These are phyloP conservation scores for Sphinx pinastri DNA, from an alignment of 2,888 invertebrate species.

Conservation along the genomic window DNA sequence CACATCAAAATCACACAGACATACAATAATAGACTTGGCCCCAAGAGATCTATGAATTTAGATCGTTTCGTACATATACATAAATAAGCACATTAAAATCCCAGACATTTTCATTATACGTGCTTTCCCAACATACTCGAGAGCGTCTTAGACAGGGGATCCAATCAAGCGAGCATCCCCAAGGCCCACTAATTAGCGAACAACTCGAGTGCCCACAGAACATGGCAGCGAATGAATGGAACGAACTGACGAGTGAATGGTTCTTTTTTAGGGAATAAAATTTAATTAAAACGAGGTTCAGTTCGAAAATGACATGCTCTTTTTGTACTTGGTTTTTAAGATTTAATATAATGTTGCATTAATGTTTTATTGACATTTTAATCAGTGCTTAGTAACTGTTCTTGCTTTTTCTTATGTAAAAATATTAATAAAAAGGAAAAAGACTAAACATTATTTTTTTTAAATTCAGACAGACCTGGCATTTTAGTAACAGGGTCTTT, in stretches of 20 bases:
- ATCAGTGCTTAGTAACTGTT: too few relatives aligned
- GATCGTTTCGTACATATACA: too few relatives aligned
- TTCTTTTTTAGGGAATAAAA: not conserved
- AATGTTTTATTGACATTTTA: too few relatives aligned
- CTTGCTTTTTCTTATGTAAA: too few relatives aligned
- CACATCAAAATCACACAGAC: too few relatives aligned
- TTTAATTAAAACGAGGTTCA: not conserved
- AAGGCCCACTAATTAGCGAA: constrained; percentile 1
- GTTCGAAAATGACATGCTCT: not conserved
- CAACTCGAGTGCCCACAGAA: constrained; percentile 7
- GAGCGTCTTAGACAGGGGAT: not conserved
- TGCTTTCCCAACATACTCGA: not conserved
- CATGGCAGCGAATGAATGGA: not conserved
- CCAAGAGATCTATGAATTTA: too few relatives aligned
- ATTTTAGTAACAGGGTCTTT: too few relatives aligned
- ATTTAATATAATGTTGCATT: not conserved
- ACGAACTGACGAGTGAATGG: not conserved
- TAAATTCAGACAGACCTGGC: too few relatives aligned
- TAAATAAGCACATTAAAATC: too few relatives aligned
- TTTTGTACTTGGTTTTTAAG: not conserved
- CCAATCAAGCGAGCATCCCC: not conserved
- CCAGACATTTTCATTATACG: not conserved
- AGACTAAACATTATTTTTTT: too few relatives aligned
- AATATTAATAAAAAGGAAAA: too few relatives aligned
- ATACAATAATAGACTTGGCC: too few relatives aligned